Percentiles rank a stretch among this genome's conserved stretches.
Evolutionary conservation across 2,113 vertebrate species (phyloP).

Genomic region (Morphnarchus princeps): DNA sequence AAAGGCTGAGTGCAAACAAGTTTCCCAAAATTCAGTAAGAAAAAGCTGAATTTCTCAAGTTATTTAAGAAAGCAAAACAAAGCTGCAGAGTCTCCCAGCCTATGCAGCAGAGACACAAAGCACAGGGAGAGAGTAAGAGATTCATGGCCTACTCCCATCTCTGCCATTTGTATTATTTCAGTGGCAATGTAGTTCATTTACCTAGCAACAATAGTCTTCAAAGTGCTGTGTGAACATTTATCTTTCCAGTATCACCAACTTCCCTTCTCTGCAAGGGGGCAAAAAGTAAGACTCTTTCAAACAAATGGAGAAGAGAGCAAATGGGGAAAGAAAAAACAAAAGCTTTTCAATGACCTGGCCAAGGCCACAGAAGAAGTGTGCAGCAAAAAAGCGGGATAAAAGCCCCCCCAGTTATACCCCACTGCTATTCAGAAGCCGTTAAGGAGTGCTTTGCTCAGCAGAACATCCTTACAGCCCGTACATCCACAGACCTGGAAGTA

Average conservation of each 20-base stretch:
- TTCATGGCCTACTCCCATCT: neutral
- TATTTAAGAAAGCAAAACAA: neutral
- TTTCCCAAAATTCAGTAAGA: neutral
- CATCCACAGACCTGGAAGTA: neutral
- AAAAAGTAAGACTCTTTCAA: neutral
- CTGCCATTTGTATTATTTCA: neutral
- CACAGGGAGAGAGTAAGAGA: neutral
- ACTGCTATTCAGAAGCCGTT: neutral
- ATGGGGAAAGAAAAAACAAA: fast-evolving
- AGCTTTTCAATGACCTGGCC: neutral
- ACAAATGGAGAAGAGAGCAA: neutral
- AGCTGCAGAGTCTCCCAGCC: neutral
- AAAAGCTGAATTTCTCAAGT: neutral
- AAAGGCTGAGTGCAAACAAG: neutral
- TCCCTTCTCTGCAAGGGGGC: neutral
- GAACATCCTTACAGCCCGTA: neutral
- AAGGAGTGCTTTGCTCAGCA: neutral
- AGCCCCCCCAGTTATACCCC: neutral
- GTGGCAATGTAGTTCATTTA: neutral
- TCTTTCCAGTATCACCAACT: neutral
- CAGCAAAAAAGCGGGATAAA: neutral
- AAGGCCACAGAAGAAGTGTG: neutral
- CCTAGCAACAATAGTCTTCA: neutral
- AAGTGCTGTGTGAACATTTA: neutral
- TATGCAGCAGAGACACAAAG: neutral